phyloP scores from a whole-genome alignment of 2,113 vertebrate species.

The Penelope pileata region DNA sequence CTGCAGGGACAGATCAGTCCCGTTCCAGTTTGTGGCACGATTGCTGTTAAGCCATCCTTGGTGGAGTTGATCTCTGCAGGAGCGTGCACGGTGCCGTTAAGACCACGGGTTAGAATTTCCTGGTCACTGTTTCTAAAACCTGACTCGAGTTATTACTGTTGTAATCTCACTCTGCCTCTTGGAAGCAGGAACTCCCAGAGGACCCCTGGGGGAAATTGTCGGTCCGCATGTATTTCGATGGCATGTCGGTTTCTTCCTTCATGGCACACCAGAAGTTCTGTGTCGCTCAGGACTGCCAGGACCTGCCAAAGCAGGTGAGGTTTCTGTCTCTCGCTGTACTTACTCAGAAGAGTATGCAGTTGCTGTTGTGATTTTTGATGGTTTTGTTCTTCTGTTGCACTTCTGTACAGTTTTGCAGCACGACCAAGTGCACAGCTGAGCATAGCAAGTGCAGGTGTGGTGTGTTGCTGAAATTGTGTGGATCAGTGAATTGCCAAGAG shows the following conservation, averaged over 20 bases:
- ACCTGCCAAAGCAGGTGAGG: constrained; percentile 62
- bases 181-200: constrained; percentile 80
- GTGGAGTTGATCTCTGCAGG: not conserved
- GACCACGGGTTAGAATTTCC: not conserved
- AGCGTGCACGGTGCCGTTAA: not conserved
- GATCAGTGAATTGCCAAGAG: not conserved
- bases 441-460: rapidly evolving
- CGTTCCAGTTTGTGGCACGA: not conserved
- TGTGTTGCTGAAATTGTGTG: not conserved
- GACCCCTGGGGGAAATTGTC: constrained; percentile 74
- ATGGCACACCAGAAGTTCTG: constrained; percentile 83
- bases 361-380: not conserved
- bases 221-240: constrained; percentile 82
- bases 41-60: not conserved
- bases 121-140: not conserved
- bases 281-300: constrained; percentile 56
- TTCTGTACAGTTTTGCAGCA: not conserved
- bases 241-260: constrained; percentile 83
- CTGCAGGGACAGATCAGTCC: not conserved
- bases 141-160: rapidly evolving
- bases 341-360: not conserved
- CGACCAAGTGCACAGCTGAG: not conserved
- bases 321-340: not conserved
- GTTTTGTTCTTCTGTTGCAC: not conserved
- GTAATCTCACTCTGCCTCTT: not conserved